Base-by-base conservation (phyloP, 1,140 invertebrate species). In the Scaptomyza graminum region DNA sequence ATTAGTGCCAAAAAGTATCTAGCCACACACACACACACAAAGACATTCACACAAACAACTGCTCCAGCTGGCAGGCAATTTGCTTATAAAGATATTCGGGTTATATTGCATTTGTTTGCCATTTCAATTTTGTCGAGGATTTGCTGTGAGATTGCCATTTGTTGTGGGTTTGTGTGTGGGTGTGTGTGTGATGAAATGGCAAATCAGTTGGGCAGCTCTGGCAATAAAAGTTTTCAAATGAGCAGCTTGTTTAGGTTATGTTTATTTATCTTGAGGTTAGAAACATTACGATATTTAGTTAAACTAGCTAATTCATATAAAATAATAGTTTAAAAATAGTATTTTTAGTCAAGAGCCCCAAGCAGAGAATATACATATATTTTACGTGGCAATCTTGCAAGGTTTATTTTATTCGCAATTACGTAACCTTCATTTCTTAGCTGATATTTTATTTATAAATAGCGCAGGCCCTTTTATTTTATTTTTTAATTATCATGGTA, bases 51-150 rank as follows among this genome's bases (percentile, higher is more conserved):
- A 51, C 5, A 8, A 5, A n/a, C n/a, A 13, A 25, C 7, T 5
- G n/a, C n/a, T 44, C n/a, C 15, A 61, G 31, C 57, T 64, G 56
- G 28, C 28, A 67, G 64, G 50, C 47, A 56, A 54, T 55, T 56
- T 63, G 44, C 61, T 64, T 46, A 71, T 66, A 66, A 59, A 59
- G 62, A 65, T 70, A 65, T 70, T 70, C 67, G 43, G 61, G 34
- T 51, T 65, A 71, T 66, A 71, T 71, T 71, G 68, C 62, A 66
- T 71, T 57, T 50, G 60, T 9, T 22, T 57, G 22, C 15, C 16
- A 12, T 22, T 55, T 39, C 46, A 18, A 41, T 15, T 44, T 51
- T 55, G 64, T 64, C 46, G 54, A 41, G 18, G 16, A 46, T 47
- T 54, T 46, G n/a, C 39, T 34, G 11, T 34, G 16, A 64, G 51